Conservation (phyloP, 1,140 invertebrate species). For the Ridgeia piscesae region DNA sequence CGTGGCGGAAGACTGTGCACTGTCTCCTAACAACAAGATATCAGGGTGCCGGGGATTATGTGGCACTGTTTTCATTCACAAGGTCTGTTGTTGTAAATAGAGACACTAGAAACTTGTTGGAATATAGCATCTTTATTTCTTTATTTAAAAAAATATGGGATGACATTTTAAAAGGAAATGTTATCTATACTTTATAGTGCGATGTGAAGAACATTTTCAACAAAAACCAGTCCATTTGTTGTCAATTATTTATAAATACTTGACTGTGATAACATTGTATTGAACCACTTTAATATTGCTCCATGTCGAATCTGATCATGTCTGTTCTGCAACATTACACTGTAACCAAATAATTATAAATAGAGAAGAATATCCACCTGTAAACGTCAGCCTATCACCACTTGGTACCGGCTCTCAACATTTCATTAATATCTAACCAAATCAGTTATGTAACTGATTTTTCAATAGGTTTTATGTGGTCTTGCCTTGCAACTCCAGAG, state of each 20-base stretch:
- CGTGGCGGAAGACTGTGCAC: conserved; percentile 74
- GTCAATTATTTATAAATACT: too few species aligned
- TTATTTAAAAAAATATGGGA: not conserved
- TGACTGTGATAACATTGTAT: too few species aligned
- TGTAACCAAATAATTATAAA: too few species aligned
- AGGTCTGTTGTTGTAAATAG: not conserved
- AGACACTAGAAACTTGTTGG: not conserved
- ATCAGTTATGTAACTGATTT: not conserved
- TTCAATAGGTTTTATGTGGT: not conserved
- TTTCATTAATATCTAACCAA: not conserved
- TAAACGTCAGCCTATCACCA: too few species aligned
- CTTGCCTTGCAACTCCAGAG: not conserved
- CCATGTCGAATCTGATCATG: too few species aligned
- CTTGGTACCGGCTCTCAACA: too few species aligned
- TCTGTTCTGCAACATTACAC: not conserved
- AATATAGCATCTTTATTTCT: not conserved
- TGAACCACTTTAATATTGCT: too few species aligned
- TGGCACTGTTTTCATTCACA: conserved; percentile 68
- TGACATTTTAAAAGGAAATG: not conserved
- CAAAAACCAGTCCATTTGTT: too few species aligned
- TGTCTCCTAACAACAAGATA: conserved; percentile 58
- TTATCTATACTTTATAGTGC: not conserved
- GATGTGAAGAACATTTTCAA: too few species aligned
- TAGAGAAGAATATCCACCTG: too few species aligned
- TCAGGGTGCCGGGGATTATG: conserved; percentile 74